Evolutionary conservation across 2,888 invertebrate genomes (phyloP), one percentile per base, ranked within the genome.

Genomic region (Drosophila histrio): DNA sequence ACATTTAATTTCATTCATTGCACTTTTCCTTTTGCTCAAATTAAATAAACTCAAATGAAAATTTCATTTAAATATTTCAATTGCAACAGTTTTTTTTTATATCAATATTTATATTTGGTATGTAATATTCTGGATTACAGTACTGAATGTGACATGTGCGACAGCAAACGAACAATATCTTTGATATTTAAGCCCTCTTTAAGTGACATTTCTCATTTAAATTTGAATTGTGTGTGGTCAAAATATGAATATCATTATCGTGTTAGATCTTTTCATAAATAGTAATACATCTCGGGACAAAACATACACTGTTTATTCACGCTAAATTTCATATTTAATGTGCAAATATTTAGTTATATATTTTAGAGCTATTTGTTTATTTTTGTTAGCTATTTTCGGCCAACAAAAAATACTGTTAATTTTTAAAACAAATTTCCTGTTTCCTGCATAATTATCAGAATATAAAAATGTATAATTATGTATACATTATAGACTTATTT

Each of bases 61-160:
- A 38, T 44, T 57, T 28, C 34, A 72, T 65, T 52, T 47, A n/a
- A 34, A 30, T 36, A 60, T 36, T 68, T 38, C n/a, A 8, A 26
- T 41, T 36, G 9, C 2, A 11, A 44, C 8, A 19, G 13, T n/a
- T 58, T 24, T n/a, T 58, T 24, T 30, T 36, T 44, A 58, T 72
- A 41, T 15, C 17, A 57, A 80, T 78, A 73, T 84, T 73, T 68
- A 32, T 43, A 68, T 60, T 64, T 70, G 57, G 56, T 54, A 47
- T 53, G 39, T 47, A 30, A 61, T 64, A 41, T 44, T 41, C 6
- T 34, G 50, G 21, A 47, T 47, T 49, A 58, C 43, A 8, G 17
- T 9, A 41, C 30, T 19, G 36, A 9, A 5, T 2, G n/a, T 52
- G 46, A 44, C 34, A 53, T 44, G 24, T 60, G 52, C 24, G 43